phyloP scores from a whole-genome alignment of 2,113 vertebrate species.

The Redunca redunca region DNA sequence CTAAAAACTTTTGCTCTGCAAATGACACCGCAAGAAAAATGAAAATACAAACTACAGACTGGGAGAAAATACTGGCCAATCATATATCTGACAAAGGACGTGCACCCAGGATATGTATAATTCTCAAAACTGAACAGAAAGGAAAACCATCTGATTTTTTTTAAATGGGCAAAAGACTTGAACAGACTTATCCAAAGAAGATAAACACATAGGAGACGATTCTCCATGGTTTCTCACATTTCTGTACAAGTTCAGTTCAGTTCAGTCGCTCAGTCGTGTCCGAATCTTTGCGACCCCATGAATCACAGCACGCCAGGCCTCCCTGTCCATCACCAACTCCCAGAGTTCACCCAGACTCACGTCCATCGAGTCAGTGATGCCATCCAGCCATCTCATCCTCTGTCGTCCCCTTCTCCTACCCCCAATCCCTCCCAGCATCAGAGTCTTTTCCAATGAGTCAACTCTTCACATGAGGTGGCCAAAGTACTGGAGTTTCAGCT shows the following conservation, averaged over 20 bases:
- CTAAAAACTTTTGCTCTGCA: neutral
- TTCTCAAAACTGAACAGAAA: neutral
- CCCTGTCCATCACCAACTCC: no score
- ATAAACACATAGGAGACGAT: neutral
- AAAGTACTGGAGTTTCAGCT: no score
- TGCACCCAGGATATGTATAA: neutral
- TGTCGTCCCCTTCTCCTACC: no score
- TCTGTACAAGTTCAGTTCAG: neutral
- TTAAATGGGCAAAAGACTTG: neutral
- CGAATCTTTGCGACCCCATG: no score
- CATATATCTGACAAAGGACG: neutral
- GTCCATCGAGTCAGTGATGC: no score
- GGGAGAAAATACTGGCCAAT: neutral
- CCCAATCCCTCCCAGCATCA: no score
- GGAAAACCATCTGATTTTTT: neutral
- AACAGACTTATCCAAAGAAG: neutral
- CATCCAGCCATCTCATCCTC: no score
- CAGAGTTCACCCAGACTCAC: no score
- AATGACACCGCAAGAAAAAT: neutral
- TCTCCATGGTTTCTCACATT: neutral
- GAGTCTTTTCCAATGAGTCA: no score
- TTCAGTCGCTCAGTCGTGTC: no score
- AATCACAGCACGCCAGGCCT: no score
- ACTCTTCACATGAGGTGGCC: no score
- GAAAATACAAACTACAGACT: neutral